These are phyloP conservation scores for Rhodophaea formosa DNA, from an alignment of 2,888 invertebrate genomes.

Conservation along the genomic window DNA sequence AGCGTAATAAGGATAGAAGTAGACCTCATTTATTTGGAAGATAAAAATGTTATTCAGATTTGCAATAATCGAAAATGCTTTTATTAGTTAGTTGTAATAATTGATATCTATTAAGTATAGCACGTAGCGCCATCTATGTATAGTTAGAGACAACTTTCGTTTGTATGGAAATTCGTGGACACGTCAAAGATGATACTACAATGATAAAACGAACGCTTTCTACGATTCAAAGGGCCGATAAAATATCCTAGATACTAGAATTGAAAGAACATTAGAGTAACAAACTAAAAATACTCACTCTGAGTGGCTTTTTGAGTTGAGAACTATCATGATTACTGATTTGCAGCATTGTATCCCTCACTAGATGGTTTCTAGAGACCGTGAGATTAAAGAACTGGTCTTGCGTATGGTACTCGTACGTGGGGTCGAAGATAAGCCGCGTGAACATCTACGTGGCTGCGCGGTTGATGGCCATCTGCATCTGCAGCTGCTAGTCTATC, in stretches of 20 bases:
- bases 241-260: not conserved
- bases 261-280: constrained; percentile 8
- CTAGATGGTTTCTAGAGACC: constrained; percentile 92
- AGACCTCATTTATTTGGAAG: no score
- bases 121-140: no score
- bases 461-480: constrained; percentile 90
- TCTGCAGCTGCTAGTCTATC: constrained; percentile 94
- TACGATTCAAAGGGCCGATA: no score
- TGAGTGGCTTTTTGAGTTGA: constrained; percentile 95
- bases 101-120: no score
- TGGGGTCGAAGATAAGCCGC: constrained; percentile 60
- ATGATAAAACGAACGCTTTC: no score
- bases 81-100: no score
- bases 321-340: constrained; percentile 85
- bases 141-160: no score
- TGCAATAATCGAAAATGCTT: no score
- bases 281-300: constrained; percentile 78
- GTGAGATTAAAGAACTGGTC: constrained; percentile 88
- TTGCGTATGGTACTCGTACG: constrained; percentile 73
- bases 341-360: constrained; percentile 92
- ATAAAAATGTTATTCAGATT: no score
- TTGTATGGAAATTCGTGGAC: no score
- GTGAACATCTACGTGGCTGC: constrained; percentile 84
- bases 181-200: no score
- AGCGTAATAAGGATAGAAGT: no score